phyloP scores from a whole-genome alignment of 1,140 invertebrate species.

The Popillia japonica region DNA sequence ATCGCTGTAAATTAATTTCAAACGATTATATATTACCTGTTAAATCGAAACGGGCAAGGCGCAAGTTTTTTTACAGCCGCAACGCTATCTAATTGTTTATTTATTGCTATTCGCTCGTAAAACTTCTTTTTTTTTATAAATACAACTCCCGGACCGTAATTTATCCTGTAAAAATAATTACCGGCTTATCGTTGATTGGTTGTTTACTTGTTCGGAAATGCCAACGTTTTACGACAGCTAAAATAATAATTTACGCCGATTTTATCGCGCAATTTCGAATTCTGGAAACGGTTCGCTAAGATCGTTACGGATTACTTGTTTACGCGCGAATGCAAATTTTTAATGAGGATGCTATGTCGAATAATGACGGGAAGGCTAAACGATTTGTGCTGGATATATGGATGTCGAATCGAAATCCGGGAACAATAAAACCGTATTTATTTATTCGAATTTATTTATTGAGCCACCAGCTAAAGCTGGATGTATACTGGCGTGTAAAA shows the following conservation, averaged over 20 bases:
- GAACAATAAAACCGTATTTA: slow-evolving; percentile 13
- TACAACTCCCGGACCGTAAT: neutral
- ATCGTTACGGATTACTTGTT: slow-evolving; percentile 14
- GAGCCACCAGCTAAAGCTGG: neutral
- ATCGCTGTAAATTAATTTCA: slow-evolving; percentile 15
- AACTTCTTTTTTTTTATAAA: slow-evolving; percentile 12
- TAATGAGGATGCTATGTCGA: slow-evolving; percentile 5
- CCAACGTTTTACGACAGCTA: slow-evolving; percentile 5
- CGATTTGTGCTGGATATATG: neutral
- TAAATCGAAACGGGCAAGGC: slow-evolving; percentile 9
- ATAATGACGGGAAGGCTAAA: slow-evolving; percentile 1
- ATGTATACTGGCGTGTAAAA: neutral
- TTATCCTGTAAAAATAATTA: slow-evolving; percentile 14
- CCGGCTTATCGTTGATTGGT: slow-evolving; percentile 13
- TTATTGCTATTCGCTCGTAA: slow-evolving; percentile 5
- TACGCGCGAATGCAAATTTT: slow-evolving; percentile 9
- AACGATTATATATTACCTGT: slow-evolving; percentile 16
- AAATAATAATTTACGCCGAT: slow-evolving; percentile 12
- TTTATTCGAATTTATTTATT: neutral
- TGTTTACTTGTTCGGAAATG: slow-evolving; percentile 10
- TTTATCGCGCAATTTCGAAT: neutral
- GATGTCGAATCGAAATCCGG: neutral
- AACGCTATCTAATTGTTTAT: slow-evolving; percentile 16
- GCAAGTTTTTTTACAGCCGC: neutral
- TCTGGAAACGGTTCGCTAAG: slow-evolving; percentile 1